Percentiles rank a stretch among this genome's conserved stretches.
Evolutionary conservation across 92 coral and sea anemone genomes (phyloP).

Genomic region (Epizoanthus illoricatus): DNA sequence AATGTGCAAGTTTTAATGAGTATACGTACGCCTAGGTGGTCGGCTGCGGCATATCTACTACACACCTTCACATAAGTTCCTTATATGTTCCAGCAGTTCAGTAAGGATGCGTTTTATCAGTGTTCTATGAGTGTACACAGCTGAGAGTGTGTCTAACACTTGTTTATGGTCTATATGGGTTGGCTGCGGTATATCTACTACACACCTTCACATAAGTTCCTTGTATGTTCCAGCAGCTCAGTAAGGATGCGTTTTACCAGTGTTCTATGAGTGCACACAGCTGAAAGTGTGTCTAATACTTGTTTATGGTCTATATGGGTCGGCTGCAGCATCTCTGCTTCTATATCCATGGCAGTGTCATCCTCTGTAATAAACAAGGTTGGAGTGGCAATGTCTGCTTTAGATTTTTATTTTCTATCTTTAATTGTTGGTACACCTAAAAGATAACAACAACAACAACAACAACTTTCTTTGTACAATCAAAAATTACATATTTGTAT

Average conservation of each 20-base stretch:
- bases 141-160: slow-evolving; percentile 70
- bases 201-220: slow-evolving; percentile 61
- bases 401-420: no score
- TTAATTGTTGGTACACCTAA: no score
- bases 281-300: slow-evolving; percentile 70
- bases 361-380: slow-evolving; percentile 53
- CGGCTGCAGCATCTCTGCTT: slow-evolving; percentile 34
- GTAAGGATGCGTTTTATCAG: slow-evolving; percentile 75
- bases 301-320: slow-evolving; percentile 60
- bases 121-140: slow-evolving; percentile 78
- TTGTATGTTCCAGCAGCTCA: slow-evolving; percentile 61
- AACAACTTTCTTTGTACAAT: no score
- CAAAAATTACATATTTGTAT: no score
- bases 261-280: slow-evolving; percentile 80
- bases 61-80: slow-evolving; percentile 61
- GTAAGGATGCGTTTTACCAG: slow-evolving; percentile 75
- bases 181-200: slow-evolving; percentile 30
- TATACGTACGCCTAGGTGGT: background rate
- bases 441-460: no score
- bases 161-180: slow-evolving; percentile 60
- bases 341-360: slow-evolving; percentile 70
- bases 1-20: no score
- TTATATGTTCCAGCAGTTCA: slow-evolving; percentile 60
- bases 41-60: background rate
- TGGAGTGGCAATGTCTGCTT: background rate